Conservation (phyloP, 2,113 vertebrate genomes). For the Hypanus sabinus region DNA sequence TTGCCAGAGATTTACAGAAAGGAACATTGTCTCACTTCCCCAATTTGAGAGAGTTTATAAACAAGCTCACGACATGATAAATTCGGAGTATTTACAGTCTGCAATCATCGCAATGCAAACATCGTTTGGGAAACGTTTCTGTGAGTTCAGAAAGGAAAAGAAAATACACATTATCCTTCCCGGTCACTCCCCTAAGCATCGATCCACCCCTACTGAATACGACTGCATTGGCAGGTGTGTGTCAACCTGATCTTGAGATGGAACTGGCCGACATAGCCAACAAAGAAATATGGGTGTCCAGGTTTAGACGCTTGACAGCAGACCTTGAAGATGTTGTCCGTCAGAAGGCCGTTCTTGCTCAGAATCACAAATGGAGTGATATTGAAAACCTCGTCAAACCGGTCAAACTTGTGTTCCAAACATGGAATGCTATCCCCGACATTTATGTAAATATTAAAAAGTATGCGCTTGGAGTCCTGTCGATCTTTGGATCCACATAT, state of each 20-base stretch:
- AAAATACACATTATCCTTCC: constrained; percentile 13
- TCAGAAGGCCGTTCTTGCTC: constrained; percentile 46
- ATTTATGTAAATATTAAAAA: too few relatives aligned
- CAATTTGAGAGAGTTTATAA: too few relatives aligned
- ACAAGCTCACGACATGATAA: too few relatives aligned
- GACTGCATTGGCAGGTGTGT: constrained; percentile 39
- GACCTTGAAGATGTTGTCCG: constrained; percentile 43
- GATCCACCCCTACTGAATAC: too few relatives aligned
- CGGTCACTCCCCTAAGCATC: neutral
- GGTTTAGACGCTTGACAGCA: constrained; percentile 41
- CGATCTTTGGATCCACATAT: too few relatives aligned
- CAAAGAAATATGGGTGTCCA: constrained; percentile 46
- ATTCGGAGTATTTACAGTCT: too few relatives aligned
- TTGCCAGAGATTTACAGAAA: too few relatives aligned
- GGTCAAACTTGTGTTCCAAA: constrained; percentile 40
- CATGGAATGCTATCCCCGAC: too few relatives aligned
- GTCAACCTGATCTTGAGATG: constrained; percentile 43
- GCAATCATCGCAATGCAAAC: too few relatives aligned
- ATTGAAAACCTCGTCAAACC: constrained; percentile 40
- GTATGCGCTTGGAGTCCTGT: too few relatives aligned
- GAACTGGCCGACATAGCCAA: constrained; percentile 41
- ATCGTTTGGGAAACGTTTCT: too few relatives aligned
- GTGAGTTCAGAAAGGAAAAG: constrained; percentile 4
- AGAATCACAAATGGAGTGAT: constrained; percentile 44
- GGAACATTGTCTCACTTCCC: too few relatives aligned